Evolutionary conservation across 2,113 vertebrate genomes (phyloP).

Genomic region (Larimichthys polyactis): DNA sequence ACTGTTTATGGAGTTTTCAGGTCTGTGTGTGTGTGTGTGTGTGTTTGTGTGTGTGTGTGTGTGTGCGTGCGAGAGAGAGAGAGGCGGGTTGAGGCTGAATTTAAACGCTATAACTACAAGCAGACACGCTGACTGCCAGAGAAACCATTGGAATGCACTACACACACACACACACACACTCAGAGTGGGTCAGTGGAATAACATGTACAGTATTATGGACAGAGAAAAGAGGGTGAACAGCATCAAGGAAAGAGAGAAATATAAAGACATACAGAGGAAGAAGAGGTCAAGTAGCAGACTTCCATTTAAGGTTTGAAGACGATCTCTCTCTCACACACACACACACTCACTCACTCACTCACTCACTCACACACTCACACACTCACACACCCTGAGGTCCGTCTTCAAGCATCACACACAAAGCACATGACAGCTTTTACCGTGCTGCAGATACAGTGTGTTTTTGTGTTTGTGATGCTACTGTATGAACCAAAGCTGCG

Average conservation of each 20-base stretch:
- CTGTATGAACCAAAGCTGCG: background rate
- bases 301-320: constrained; percentile 51
- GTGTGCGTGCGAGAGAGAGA: background rate
- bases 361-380: constrained; percentile 27
- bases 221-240: constrained; percentile 16
- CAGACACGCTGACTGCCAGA: constrained; percentile 68
- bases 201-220: constrained; percentile 12
- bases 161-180: constrained; percentile 28
- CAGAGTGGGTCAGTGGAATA: constrained; percentile 44
- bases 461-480: constrained; percentile 15
- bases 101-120: constrained; percentile 60
- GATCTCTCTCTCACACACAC: constrained; percentile 34
- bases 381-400: background rate
- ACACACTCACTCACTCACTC: constrained; percentile 33
- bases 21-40: background rate
- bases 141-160: constrained; percentile 74
- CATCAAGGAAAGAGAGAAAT: background rate
- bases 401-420: constrained; percentile 44
- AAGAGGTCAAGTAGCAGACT: constrained; percentile 30
- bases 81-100: constrained; percentile 27
- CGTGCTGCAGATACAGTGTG: constrained; percentile 12
- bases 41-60: background rate
- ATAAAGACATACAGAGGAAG: background rate
- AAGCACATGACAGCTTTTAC: constrained; percentile 57
- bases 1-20: constrained; percentile 7